Conservation (phyloP, 23 tunicate genomes). For the Trididemnum miniatum region DNA sequence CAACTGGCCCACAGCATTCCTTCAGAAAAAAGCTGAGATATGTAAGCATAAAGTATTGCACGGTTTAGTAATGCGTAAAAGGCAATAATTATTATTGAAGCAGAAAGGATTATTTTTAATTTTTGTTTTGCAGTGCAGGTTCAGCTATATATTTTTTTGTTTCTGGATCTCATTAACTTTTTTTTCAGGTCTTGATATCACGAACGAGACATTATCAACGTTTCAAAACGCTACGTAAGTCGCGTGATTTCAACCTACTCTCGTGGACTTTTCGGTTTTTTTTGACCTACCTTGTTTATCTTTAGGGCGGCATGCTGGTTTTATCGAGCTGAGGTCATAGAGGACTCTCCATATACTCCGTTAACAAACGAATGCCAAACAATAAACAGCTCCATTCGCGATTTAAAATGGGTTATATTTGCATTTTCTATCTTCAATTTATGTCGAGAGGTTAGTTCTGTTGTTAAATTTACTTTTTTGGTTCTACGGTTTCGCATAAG, state of each 20-base stretch:
- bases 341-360: neutral
- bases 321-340: constrained; percentile 35
- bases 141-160: too few species aligned
- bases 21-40: too few species aligned
- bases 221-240: neutral
- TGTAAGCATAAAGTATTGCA: too few species aligned
- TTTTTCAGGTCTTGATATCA: neutral
- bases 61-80: too few species aligned
- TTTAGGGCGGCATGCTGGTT: constrained; percentile 37
- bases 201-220: neutral
- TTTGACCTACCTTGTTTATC: too few species aligned
- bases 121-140: too few species aligned
- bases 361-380: constrained; percentile 48
- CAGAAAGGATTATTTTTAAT: too few species aligned
- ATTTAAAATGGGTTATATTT: constrained; percentile 67
- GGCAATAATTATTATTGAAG: too few species aligned
- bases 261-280: too few species aligned
- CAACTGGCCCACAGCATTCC: too few species aligned
- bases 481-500: neutral
- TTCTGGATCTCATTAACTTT: too few species aligned
- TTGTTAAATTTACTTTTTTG: neutral
- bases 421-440: constrained; percentile 82
- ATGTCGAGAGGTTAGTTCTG: constrained; percentile 74
- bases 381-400: constrained; percentile 6
- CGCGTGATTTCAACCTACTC: too few species aligned